phyloP scores from a whole-genome alignment of 2,113 vertebrate genomes.

The Tenebrosternarchus preto region DNA sequence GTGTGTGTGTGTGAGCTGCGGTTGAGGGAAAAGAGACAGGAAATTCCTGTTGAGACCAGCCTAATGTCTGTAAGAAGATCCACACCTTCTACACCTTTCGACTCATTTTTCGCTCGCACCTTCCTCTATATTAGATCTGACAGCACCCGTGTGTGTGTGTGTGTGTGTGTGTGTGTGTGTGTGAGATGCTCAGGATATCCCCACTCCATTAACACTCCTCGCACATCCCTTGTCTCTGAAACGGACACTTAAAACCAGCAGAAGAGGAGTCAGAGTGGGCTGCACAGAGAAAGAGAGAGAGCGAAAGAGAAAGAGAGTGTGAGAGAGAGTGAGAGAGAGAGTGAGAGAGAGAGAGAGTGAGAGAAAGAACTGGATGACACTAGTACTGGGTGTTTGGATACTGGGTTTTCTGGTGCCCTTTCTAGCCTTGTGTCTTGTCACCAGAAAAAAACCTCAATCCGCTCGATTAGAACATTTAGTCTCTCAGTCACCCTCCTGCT shows the following conservation, averaged over 20 bases:
- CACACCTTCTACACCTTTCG: slow-evolving; percentile 3
- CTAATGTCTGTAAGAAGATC: slow-evolving; percentile 33
- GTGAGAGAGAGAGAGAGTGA: no score
- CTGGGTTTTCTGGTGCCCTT: no score
- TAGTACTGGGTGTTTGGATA: no score
- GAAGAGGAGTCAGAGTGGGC: neutral
- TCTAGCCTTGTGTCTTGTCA: no score
- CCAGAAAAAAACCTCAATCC: no score
- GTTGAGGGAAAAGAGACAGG: slow-evolving; percentile 48
- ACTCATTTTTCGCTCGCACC: neutral
- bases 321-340: no score
- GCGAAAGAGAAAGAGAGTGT: no score
- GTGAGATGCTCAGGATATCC: slow-evolving; percentile 37
- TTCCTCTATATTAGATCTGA: neutral
- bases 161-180: slow-evolving; percentile 11
- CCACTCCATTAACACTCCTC: slow-evolving; percentile 49
- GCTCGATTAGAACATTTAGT: no score
- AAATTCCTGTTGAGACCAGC: slow-evolving; percentile 7
- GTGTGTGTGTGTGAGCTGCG: slow-evolving; percentile 46
- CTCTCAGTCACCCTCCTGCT: no score
- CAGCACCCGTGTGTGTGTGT: neutral
- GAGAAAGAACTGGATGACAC: no score
- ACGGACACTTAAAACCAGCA: slow-evolving; percentile 31
- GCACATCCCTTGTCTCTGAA: slow-evolving; percentile 33
- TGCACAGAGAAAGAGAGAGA: no score